Conservation (phyloP, 2,888 invertebrate species). For the Empis livida region DNA sequence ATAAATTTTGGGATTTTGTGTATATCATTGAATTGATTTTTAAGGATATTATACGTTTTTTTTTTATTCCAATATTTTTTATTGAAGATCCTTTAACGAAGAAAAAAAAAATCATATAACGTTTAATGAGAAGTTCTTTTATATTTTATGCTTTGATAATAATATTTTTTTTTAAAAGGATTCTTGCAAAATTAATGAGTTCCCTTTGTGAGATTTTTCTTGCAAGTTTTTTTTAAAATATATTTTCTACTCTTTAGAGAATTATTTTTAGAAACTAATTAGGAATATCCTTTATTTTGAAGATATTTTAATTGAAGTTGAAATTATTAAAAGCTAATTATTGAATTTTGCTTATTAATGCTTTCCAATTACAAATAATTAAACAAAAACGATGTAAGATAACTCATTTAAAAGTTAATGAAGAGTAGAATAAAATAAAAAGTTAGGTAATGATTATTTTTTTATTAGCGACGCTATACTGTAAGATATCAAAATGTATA, state of each 20-base stretch:
- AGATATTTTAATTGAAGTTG: too few species aligned
- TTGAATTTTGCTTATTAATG: too few species aligned
- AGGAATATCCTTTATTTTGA: too few species aligned
- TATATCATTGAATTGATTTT: neutral
- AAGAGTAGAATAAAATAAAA: too few species aligned
- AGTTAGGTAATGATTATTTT: too few species aligned
- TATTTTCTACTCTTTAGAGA: neutral
- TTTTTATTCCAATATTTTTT: neutral
- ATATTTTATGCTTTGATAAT: neutral
- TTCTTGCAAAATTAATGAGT: neutral
- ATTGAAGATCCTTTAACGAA: neutral
- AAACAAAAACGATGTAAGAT: too few species aligned
- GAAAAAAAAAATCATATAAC: neutral
- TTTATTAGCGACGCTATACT: too few species aligned
- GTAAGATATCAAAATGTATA: too few species aligned
- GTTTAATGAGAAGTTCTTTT: neutral
- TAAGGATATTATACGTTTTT: neutral
- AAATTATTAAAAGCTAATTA: too few species aligned
- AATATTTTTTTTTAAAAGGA: slow-evolving; percentile 2
- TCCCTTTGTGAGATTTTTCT: neutral
- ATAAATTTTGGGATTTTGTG: neutral
- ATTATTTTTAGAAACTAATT: too few species aligned
- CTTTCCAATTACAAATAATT: too few species aligned
- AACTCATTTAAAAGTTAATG: too few species aligned
- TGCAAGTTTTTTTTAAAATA: neutral